These are phyloP conservation scores for Clitarchus hookeri DNA, from an alignment of 2,888 invertebrate genomes.

Conservation along the genomic window DNA sequence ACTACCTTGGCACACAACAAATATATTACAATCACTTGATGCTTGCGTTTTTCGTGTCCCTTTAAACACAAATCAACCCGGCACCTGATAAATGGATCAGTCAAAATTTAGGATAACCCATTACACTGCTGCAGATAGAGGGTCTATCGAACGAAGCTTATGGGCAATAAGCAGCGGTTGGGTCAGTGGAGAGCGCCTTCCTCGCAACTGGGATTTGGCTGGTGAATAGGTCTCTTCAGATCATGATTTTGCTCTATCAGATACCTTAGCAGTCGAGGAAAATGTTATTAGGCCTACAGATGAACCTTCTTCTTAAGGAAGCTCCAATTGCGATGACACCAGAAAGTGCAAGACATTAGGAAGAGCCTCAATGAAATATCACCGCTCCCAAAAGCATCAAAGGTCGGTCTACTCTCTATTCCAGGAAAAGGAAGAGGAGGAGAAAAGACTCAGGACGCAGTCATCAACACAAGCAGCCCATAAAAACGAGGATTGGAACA, in stretches of 20 bases:
- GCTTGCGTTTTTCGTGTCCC: constrained; percentile 16
- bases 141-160: constrained; percentile 19
- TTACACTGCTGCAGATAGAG: constrained; percentile 40
- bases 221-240: constrained; percentile 39
- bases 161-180: constrained; percentile 39
- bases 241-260: constrained; percentile 15
- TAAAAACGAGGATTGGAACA: constrained; percentile 26
- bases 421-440: background rate
- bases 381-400: constrained; percentile 28
- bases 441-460: constrained; percentile 34
- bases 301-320: too few relatives aligned
- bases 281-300: too few relatives aligned
- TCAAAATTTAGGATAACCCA: constrained; percentile 30
- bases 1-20: too few relatives aligned
- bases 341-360: too few relatives aligned
- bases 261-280: background rate
- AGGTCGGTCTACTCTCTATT: constrained; percentile 16
- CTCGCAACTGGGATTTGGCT: constrained; percentile 40
- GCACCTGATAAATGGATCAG: constrained; percentile 34
- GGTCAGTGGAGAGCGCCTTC: constrained; percentile 39
- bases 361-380: too few relatives aligned
- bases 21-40: background rate
- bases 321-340: too few relatives aligned
- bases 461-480: constrained; percentile 33
- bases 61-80: constrained; percentile 38